Conservation (phyloP, 2,888 invertebrate species). For the Drosophila macrothrix region DNA sequence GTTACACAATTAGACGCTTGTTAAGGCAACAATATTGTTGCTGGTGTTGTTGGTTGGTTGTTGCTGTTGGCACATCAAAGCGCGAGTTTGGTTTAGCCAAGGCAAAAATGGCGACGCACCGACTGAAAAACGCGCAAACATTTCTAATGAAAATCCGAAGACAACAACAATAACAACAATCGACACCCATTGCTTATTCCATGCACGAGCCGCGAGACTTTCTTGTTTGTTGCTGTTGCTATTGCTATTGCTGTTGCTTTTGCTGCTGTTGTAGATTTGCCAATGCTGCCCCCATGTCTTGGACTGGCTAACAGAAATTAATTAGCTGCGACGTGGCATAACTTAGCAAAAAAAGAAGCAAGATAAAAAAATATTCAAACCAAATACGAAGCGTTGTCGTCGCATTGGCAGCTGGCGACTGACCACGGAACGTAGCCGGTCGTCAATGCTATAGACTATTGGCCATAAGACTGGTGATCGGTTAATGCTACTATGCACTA, state of each 20-base stretch:
- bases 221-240: slow-evolving; percentile 66
- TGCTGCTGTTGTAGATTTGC: slow-evolving; percentile 31
- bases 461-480: not conserved
- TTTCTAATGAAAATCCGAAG: slow-evolving; percentile 73
- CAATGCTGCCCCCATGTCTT: slow-evolving; percentile 57
- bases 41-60: slow-evolving; percentile 10
- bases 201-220: slow-evolving; percentile 66
- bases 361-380: slow-evolving; percentile 22
- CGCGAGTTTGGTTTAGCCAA: slow-evolving; percentile 42
- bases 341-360: slow-evolving; percentile 57
- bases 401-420: slow-evolving; percentile 1
- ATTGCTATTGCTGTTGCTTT: slow-evolving; percentile 17
- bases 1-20: slow-evolving; percentile 76
- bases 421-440: not conserved
- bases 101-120: slow-evolving; percentile 56
- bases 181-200: slow-evolving; percentile 59
- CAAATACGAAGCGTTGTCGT: slow-evolving; percentile 19
- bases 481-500: not conserved
- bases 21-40: slow-evolving; percentile 47
- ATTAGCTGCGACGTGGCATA: slow-evolving; percentile 77
- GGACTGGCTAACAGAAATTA: slow-evolving; percentile 74
- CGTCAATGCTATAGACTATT: not conserved
- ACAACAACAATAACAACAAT: slow-evolving; percentile 26
- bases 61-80: slow-evolving; percentile 50
- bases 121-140: slow-evolving; percentile 71